Evolutionary conservation across 2,888 invertebrate species (phyloP), one percentile per base, ranked within the genome.

Genomic region (Mycogona germanica): DNA sequence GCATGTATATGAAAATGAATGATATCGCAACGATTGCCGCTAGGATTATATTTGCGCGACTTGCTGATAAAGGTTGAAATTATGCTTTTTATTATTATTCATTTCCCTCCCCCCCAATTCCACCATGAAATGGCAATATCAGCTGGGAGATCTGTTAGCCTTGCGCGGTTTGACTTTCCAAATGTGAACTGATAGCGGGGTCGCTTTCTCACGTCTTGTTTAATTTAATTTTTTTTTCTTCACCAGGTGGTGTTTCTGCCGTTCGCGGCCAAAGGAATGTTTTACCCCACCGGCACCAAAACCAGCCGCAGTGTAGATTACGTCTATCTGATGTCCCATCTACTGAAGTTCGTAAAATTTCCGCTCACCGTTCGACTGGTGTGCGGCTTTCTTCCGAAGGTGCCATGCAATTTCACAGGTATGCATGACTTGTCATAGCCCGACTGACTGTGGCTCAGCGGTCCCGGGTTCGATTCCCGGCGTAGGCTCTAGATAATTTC

Each of bases 181-280:
- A 12, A 12, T 9, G 35, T 32, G 35, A 32, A 9, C 35, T 12
- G n/a, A 32, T 9, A n/a, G n/a, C n/a, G 35, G 9, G 35, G n/a
- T 12, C 35, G 35, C n/a, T 32, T 12, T 32, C 9, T 32, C n/a
- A 46, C 29, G 26, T 28, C 28, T 28, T 46, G 9, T 21, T 28
- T n/a, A 29, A 41, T 53, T 25, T 12, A 7, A 17, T 7, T 25
- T 42, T 38, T 56, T 38, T 55, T 73, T 74, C 60, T n/a, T n/a
- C n/a, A n/a, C n/a, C 76, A 76, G 78, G 78, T 80, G 67, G 73
- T 83, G 61, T 84, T 81, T 70, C 80, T 83, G 61, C 82, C 84
- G 26, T 75, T 84, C 64, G 78, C 81, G 63, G 80, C 82, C 51
- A 81, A 82, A 67, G 84, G 84, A 41, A 81, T 82, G 68, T 78